Conservation (phyloP, 2,888 invertebrate species). For the Netelia melanura region DNA sequence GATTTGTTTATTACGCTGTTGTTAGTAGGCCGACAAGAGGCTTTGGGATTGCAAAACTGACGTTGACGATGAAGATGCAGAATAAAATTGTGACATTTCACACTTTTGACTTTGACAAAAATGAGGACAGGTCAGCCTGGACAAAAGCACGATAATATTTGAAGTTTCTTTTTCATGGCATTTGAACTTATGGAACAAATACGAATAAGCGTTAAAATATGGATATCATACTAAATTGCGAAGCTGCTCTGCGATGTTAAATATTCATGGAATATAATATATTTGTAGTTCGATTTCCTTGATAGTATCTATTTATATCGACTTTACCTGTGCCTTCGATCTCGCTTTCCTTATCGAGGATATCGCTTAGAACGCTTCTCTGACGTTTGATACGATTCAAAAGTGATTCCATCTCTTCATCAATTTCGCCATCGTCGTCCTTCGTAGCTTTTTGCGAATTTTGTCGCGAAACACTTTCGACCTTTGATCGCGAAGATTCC, state of each 20-base stretch:
- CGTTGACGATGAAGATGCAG: background rate
- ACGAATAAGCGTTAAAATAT: conserved; percentile 37
- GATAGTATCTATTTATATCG: conserved; percentile 2
- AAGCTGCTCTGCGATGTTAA: background rate
- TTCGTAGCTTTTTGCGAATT: conserved; percentile 74
- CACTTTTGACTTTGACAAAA: background rate
- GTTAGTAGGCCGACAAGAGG: conserved; percentile 26
- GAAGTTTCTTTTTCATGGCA: background rate
- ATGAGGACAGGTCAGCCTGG: conserved; percentile 14
- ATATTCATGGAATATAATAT: background rate
- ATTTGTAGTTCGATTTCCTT: background rate
- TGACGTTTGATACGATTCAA: conserved; percentile 89
- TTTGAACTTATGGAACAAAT: background rate
- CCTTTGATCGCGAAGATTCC: conserved; percentile 62
- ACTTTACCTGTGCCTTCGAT: conserved; percentile 74
- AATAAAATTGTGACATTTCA: background rate
- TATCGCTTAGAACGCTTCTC: conserved; percentile 90
- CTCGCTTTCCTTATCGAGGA: conserved; percentile 87
- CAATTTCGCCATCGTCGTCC: conserved; percentile 86
- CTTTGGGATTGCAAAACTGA: conserved; percentile 20
- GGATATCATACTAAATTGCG: conserved; percentile 15
- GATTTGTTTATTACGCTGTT: conserved; percentile 25
- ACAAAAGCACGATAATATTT: conserved; percentile 37
- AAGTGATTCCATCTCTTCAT: conserved; percentile 88
- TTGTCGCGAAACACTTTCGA: conserved; percentile 65